phyloP scores from a whole-genome alignment of 2,888 invertebrate species.

The Hetaerina titia region DNA sequence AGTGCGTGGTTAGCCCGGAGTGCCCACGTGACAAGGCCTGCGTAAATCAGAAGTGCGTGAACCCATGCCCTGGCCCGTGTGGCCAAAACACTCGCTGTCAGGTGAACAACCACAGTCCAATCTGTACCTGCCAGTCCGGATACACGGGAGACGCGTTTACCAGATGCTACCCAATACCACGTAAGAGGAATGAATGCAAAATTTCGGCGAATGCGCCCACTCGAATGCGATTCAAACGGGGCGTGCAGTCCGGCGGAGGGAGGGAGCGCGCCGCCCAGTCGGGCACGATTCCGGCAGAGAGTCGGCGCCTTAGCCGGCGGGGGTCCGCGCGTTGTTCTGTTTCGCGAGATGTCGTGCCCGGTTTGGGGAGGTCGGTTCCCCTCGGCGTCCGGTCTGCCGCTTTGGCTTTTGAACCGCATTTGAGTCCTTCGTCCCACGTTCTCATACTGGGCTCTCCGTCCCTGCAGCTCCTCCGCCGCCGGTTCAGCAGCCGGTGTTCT shows the following conservation, averaged over 20 bases:
- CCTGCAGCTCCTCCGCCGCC: slow-evolving; percentile 70
- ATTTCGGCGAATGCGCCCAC: background rate
- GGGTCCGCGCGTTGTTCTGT: background rate
- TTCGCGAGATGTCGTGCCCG: slow-evolving; percentile 3
- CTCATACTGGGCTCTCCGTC: slow-evolving; percentile 46
- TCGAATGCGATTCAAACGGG: slow-evolving; percentile 40
- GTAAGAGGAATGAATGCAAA: slow-evolving; percentile 68
- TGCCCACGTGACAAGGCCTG: slow-evolving; percentile 73
- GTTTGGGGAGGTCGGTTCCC: background rate
- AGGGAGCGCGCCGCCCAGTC: background rate
- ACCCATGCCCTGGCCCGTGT: slow-evolving; percentile 79
- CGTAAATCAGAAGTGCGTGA: slow-evolving; percentile 63
- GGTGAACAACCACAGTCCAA: slow-evolving; percentile 80
- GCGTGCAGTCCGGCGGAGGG: background rate
- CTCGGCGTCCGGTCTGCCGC: slow-evolving; percentile 9
- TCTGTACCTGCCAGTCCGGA: slow-evolving; percentile 79
- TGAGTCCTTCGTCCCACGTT: background rate
- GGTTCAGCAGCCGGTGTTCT: slow-evolving; percentile 71
- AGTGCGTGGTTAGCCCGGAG: slow-evolving; percentile 72
- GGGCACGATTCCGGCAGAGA: slow-evolving; percentile 38
- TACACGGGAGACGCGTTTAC: slow-evolving; percentile 75
- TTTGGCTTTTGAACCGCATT: slow-evolving; percentile 41
- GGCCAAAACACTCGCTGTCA: slow-evolving; percentile 90
- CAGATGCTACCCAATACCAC: slow-evolving; percentile 71
- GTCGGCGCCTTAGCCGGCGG: background rate